Conservation (phyloP, 2,113 vertebrate species). For the Dascyllus trimaculatus region DNA sequence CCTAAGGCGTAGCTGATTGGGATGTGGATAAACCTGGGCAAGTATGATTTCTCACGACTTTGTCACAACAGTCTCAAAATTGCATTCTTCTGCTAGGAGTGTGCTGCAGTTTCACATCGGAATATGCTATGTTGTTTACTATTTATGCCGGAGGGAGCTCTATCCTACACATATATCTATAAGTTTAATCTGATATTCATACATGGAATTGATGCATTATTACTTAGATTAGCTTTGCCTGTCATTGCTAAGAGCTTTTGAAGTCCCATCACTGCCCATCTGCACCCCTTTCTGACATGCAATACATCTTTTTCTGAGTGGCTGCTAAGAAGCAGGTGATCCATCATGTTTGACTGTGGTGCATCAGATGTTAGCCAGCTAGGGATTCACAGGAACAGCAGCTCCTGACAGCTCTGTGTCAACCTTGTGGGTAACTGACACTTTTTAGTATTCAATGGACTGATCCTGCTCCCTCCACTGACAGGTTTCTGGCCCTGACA, state of each 20-base stretch:
- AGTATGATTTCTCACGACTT: not conserved
- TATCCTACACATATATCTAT: not conserved
- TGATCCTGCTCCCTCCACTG: slow-evolving; percentile 31
- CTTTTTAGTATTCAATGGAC: slow-evolving; percentile 28
- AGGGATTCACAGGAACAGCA: slow-evolving; percentile 31
- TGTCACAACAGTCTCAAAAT: not conserved
- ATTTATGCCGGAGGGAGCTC: not conserved
- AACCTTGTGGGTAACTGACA: slow-evolving; percentile 48
- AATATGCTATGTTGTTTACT: not conserved
- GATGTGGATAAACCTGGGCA: not conserved
- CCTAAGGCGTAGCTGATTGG: not conserved
- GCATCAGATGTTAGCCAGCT: slow-evolving; percentile 36
- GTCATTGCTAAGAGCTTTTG: not conserved
- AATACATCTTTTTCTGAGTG: slow-evolving; percentile 23
- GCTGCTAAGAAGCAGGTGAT: slow-evolving; percentile 41
- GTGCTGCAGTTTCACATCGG: not conserved
- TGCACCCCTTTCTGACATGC: slow-evolving; percentile 22
- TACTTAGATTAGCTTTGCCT: slow-evolving; percentile 20
- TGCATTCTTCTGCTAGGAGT: not conserved
- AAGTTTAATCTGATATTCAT: slow-evolving; percentile 6
- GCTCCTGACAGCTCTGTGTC: slow-evolving; percentile 44
- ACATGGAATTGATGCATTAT: slow-evolving; percentile 33
- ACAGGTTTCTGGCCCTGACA: slow-evolving; percentile 43
- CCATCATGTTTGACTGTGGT: slow-evolving; percentile 47
- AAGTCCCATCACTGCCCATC: slow-evolving; percentile 10